These are phyloP conservation scores for Drymodes brunneopygia DNA, from an alignment of 2,113 vertebrate species.

Conservation along the genomic window DNA sequence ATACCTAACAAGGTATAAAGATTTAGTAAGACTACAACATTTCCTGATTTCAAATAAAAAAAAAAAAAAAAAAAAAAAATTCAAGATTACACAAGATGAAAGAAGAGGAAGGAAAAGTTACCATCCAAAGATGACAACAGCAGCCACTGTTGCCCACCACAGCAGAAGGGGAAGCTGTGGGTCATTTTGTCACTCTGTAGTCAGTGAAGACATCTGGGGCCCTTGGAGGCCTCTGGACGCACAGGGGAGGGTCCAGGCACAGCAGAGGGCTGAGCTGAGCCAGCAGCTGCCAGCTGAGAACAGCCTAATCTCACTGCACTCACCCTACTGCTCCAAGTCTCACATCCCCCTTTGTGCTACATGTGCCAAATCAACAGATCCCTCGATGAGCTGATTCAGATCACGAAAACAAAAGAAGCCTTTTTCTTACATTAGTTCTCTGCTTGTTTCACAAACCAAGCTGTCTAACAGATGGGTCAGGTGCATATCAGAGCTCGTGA, in stretches of 20 bases:
- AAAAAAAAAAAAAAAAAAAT: too few species aligned
- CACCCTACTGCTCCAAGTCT: background rate
- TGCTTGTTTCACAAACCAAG: conserved; percentile 3
- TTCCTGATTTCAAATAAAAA: background rate
- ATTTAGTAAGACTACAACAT: background rate
- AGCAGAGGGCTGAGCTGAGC: background rate
- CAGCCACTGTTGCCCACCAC: background rate
- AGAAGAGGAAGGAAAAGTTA: background rate
- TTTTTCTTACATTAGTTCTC: background rate
- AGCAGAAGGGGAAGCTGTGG: background rate
- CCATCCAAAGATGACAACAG: background rate
- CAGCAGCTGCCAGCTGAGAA: background rate
- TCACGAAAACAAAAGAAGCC: background rate
- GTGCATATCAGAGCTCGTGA: background rate
- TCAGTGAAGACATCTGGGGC: background rate
- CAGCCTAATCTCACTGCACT: background rate
- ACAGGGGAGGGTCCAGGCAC: background rate
- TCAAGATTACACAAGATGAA: background rate
- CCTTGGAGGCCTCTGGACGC: background rate
- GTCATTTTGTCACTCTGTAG: background rate
- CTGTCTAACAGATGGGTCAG: conserved; percentile 37
- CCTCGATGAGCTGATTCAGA: background rate
- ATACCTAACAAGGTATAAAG: background rate
- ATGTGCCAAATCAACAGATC: background rate
- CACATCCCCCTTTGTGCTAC: background rate